phyloP scores from a whole-genome alignment of 2,888 invertebrate genomes.

The Archips crataeganus region DNA sequence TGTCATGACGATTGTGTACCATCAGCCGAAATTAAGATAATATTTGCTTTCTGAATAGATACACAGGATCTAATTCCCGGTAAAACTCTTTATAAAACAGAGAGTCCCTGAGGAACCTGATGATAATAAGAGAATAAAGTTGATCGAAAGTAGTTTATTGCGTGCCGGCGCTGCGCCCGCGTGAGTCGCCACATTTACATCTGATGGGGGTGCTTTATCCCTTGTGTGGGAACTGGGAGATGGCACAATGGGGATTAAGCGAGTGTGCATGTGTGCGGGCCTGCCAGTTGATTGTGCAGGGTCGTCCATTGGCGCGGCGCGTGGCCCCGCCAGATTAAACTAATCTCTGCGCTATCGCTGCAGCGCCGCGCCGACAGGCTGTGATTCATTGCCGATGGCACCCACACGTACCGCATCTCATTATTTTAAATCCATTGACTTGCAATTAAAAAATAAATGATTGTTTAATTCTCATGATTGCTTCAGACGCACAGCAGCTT shows the following conservation, averaged over 20 bases:
- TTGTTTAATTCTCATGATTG: not conserved
- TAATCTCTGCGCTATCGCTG: conserved; percentile 39
- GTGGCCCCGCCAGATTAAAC: conserved; percentile 42
- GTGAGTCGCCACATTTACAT: conserved; percentile 6
- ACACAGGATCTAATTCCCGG: not conserved
- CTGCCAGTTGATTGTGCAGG: not conserved
- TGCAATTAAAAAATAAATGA: not conserved
- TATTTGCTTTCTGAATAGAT: not conserved
- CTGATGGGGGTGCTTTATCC: conserved; percentile 14
- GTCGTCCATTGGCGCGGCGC: not conserved
- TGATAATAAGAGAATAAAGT: conserved; percentile 12
- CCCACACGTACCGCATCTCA: not conserved
- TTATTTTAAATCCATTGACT: not conserved
- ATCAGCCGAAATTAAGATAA: not conserved
- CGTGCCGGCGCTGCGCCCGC: conserved; percentile 1
- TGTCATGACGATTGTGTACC: not conserved
- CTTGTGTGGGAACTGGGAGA: conserved; percentile 7
- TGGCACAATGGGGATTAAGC: conserved; percentile 2
- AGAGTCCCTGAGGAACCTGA: not conserved
- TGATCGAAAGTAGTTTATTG: not conserved
- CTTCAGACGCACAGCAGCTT: not conserved
- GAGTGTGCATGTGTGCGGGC: not conserved
- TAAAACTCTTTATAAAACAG: not conserved
- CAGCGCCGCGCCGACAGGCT: not conserved
- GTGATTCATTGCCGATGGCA: not conserved